Evolutionary conservation across 2,113 vertebrate species (phyloP).

Genomic region (Crotalus horridus): DNA sequence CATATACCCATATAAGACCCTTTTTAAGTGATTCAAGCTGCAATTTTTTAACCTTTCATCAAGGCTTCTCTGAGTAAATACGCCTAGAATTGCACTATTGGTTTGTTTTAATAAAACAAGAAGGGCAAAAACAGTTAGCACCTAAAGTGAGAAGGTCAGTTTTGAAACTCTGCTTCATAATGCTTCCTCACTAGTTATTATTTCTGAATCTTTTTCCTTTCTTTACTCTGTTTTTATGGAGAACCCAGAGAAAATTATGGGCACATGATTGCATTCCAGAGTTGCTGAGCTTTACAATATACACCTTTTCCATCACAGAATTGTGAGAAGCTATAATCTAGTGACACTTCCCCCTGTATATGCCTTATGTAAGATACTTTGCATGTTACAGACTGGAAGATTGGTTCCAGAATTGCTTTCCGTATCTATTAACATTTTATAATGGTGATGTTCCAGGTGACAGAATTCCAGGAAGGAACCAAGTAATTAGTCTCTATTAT

Average conservation of each 20-base stretch:
- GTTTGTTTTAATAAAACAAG: not conserved
- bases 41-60: not conserved
- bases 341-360: not conserved
- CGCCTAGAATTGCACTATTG: not conserved
- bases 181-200: not conserved
- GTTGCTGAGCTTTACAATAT: not conserved
- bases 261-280: not conserved
- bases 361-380: not conserved
- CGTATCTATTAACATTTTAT: not conserved
- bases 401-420: not conserved
- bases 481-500: not conserved
- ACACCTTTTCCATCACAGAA: not conserved
- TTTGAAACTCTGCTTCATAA: not conserved
- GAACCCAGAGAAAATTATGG: not conserved
- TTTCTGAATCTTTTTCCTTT: not conserved
- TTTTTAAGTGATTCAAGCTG: not conserved
- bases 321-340: not conserved
- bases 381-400: not conserved
- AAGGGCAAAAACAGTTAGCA: not conserved
- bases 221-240: not conserved
- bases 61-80: not conserved
- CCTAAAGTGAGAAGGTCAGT: not conserved
- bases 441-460: not conserved
- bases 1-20: conserved; percentile 1
- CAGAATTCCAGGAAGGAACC: not conserved